Base-by-base conservation (phyloP, 2,888 invertebrate genomes). In the Drosophila aldrichi region DNA sequence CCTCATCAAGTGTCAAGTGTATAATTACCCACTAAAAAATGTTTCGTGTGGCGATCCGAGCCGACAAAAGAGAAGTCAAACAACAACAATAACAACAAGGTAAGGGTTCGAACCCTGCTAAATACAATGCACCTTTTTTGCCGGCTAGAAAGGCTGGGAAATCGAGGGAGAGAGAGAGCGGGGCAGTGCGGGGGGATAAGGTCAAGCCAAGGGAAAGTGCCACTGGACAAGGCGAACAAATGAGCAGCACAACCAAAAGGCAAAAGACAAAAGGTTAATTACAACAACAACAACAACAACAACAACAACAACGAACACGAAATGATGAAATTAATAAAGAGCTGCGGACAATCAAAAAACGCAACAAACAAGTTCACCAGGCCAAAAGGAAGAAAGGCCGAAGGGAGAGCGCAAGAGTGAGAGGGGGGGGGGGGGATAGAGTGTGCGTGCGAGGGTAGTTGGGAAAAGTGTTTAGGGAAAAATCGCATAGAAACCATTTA, bases 271-370 rank as follows among this genome's bases (percentile, higher is more conserved):
- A 89, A 86, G 81, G 88, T 88, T 88, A 81, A 89, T 86, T 86
- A 90, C 89, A 86, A 86, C 88, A 85, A 84, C 57, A 63, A 55
- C 62, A 59, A 57, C 36, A 55, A 59, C n/a, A n/a, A n/a, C 46
- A 62, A 41, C 36, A 55, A 59, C 46, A 65, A 41, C 54, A 65
- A 48, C 73, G 18, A 87, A 84, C 85, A 87, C 69, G 81, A 83
- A 89, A 89, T 88, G 85, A 85, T 84, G 88, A 84, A 84, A 84
- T 84, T 84, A 89, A 88, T 85, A 84, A 87, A 89, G 79, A 89
- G 85, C 89, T 77, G 77, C 66, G 62, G 78, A 81, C 77, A 77
- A 77, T 77, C 67, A 78, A 64, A 57, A 65, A 67, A 38, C 48
- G 38, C 48, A 44, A 57, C 56, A 44, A 38, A 54, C 58, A 46